Evolutionary conservation across 2,113 vertebrate genomes (phyloP), one percentile per base, ranked within the genome.

Genomic region (Muntiacus reevesi): DNA sequence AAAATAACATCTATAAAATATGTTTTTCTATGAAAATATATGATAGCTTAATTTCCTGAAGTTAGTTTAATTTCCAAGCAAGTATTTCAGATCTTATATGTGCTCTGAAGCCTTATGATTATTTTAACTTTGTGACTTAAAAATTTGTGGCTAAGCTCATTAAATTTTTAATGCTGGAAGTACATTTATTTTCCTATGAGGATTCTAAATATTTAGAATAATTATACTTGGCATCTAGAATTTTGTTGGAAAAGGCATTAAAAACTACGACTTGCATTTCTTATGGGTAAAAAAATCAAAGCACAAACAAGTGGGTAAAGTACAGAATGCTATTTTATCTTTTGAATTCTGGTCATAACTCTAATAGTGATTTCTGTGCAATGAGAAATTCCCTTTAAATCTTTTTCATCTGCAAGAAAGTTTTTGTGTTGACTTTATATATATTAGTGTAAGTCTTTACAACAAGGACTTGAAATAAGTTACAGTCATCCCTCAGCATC

Each of bases 181-280:
- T 92, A 17, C 1, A 87, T 92, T 79, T 96, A 89, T 94, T 98
- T 97, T 90, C 57, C 79, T 89, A 47, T 59, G 64, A 96, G 3
- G 52, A 95, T 79, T 95, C 74, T 90, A 87, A 96, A 89, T 97
- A 89, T 96, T 97, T 92, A 81, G 52, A 95, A 91, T 50, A 93
- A 87, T 93, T 87, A 36, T 76, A 84, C 3, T 95, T 87, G 55
- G 25, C 62, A 78, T 94, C 12, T 84, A 95, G n/a, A 94, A 85
- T 87, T 95, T 89, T 91, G 30, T 86, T 96, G 40, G 60, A 57
- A 8, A 17, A 71, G 67, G 10, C 5, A 95, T 95, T 52, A 50
- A 86, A 97, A 97, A 87, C 74, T 17, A 90, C 60, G 92, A 50
- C 28, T 52, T 93, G 21, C 33, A 82, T 4, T 55, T 84, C 8